Evolutionary conservation across 2,888 invertebrate genomes (phyloP).

Genomic region (Acronicta aceris): DNA sequence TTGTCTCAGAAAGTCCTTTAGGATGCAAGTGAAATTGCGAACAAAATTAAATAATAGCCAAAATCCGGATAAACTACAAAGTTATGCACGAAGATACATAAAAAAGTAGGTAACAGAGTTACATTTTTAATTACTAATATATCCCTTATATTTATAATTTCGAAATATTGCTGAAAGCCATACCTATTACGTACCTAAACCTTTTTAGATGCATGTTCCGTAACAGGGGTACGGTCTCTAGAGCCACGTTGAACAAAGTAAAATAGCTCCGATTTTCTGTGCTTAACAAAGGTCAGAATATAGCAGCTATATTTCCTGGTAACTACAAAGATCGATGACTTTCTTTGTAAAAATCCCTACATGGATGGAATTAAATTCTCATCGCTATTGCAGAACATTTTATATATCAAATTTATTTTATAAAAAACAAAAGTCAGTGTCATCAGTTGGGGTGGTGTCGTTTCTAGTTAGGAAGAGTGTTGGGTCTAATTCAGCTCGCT

Average conservation of each 20-base stretch:
- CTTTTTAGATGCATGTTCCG: background rate
- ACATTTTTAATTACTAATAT: no score
- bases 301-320: constrained; percentile 1
- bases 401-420: constrained; percentile 31
- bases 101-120: no score
- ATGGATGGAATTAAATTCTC: constrained; percentile 31
- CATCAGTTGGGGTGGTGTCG: constrained; percentile 39
- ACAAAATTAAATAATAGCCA: no score
- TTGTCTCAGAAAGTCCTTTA: no score
- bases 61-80: no score
- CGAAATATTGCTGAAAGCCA: background rate
- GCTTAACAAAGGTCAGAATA: constrained; percentile 6
- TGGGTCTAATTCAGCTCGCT: constrained; percentile 69
- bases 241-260: constrained; percentile 16
- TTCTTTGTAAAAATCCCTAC: constrained; percentile 11
- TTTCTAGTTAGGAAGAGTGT: constrained; percentile 62
- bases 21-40: no score
- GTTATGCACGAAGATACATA: no score
- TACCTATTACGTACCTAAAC: background rate
- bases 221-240: constrained; percentile 6
- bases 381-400: constrained; percentile 20
- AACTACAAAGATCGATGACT: constrained; percentile 1
- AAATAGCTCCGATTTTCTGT: constrained; percentile 21
- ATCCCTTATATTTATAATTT: no score
- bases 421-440: constrained; percentile 33